A percentile compares a stretch with the other conserved stretches of the same genome.
phyloP scores from a whole-genome alignment of 2,113 vertebrate species.

The Myanophis thanlyinensis region DNA sequence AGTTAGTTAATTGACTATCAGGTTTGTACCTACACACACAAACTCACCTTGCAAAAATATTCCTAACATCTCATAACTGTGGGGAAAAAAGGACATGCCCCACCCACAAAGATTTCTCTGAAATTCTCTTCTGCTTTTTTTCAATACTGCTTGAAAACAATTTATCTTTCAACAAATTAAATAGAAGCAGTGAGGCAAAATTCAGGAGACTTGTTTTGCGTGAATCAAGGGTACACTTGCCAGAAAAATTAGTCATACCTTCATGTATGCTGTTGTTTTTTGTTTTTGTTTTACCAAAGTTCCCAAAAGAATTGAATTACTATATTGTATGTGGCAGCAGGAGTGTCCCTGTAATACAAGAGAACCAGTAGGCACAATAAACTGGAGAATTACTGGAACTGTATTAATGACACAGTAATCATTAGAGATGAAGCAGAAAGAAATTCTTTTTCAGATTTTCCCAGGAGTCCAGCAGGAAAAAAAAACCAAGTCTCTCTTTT shows the following conservation, averaged over 20 bases:
- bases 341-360: not conserved
- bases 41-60: not conserved
- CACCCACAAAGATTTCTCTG: not conserved
- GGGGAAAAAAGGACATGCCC: not conserved
- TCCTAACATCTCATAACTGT: not conserved
- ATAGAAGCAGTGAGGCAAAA: not conserved
- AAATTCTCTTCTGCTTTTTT: not conserved
- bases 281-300: not conserved
- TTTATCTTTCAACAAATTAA: not conserved
- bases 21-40: not conserved
- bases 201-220: not conserved
- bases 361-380: not conserved
- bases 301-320: not conserved
- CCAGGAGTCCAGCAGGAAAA: not conserved
- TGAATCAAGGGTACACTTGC: not conserved
- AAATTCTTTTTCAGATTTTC: not conserved
- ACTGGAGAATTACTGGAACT: not conserved
- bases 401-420: not conserved
- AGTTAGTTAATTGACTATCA: not conserved
- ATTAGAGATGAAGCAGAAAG: not conserved
- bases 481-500: not conserved
- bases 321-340: not conserved
- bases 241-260: not conserved
- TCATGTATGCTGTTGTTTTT: not conserved
- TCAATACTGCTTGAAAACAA: not conserved